Evolutionary conservation across 2,113 vertebrate species (phyloP).

Genomic region (Cisticola juncidis): DNA sequence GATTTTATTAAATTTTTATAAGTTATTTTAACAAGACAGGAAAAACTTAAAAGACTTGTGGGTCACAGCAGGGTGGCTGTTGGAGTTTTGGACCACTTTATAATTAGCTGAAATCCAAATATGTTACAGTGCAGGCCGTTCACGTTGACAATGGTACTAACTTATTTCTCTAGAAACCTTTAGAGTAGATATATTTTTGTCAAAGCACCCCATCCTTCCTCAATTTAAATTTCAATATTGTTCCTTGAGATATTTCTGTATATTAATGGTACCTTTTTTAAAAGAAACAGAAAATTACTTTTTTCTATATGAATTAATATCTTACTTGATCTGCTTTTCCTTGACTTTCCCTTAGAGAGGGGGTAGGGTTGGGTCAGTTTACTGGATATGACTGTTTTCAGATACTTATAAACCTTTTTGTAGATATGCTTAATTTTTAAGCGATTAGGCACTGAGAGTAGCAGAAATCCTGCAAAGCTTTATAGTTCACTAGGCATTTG

Average conservation of each 20-base stretch:
- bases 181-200: conserved; percentile 82
- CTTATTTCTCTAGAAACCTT: conserved; percentile 72
- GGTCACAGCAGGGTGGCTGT: conserved; percentile 71
- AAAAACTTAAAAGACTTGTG: conserved; percentile 59
- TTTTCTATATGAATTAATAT: conserved; percentile 84
- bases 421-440: conserved; percentile 90
- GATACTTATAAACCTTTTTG: conserved; percentile 81
- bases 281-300: conserved; percentile 78
- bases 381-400: conserved; percentile 93
- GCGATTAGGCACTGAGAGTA: conserved; percentile 86
- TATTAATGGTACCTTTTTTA: conserved; percentile 84
- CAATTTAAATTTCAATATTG: conserved; percentile 78
- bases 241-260: conserved; percentile 83
- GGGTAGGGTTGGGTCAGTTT: conserved; percentile 79
- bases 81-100: conserved; percentile 79
- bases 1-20: conserved; percentile 78
- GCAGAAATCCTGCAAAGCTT: conserved; percentile 88
- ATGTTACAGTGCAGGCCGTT: conserved; percentile 76
- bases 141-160: conserved; percentile 82
- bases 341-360: conserved; percentile 81
- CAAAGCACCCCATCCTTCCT: conserved; percentile 74
- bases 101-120: conserved; percentile 80
- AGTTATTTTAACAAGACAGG: conserved; percentile 69
- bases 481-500: conserved; percentile 75
- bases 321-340: conserved; percentile 83